Evolutionary conservation across 37 sponge, comb jelly and placozoan species (phyloP), one percentile per base, ranked within the genome.

Genomic region (Tethya wilhelma): DNA sequence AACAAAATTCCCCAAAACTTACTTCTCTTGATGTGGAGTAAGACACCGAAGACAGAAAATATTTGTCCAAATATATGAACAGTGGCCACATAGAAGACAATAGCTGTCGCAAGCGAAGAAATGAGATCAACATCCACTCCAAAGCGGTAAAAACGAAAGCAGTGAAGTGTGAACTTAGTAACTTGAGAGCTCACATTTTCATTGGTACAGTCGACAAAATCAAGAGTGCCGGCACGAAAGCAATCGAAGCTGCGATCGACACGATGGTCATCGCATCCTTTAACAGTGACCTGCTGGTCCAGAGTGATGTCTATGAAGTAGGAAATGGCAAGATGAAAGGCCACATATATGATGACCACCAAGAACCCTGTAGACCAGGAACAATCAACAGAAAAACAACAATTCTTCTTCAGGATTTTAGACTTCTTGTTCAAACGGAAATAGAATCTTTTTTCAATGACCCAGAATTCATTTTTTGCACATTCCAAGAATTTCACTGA

Each of bases 81-180:
- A 2, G 79, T 71, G 9, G 77, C 79, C 5, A 89, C 68, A 44
- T 71, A 78, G 68, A 89, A 83, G 14, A 79, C 90, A 78, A 79
- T 70, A 9, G 90, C 22, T 17, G 43, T 42, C 19, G 79, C 67
- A 30, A 83, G 11, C 11, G 74, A 32, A 17, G 79, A 28, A 42
- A 89, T 79, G 30, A 79, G n/a, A 40, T 78, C 67, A 14, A 55
- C 62, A 66, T 89, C 90, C 2, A 44, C 56, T 3, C 84, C 90
- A 73, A 89, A 83, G 28, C 67, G 32, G 7, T 74, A 56, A 49
- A 89, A 89, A 38, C 63, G 71, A 80, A 83, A 89, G 74, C 90
- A 89, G 56, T 83, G 79, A 49, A 49, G 53, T 2, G 41, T 38
- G 20, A 42, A 41, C 12, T 3, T 26, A 23, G 39, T 2, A 8